phyloP scores from a whole-genome alignment of 2,888 invertebrate species.

The Microctonus hyperodae region DNA sequence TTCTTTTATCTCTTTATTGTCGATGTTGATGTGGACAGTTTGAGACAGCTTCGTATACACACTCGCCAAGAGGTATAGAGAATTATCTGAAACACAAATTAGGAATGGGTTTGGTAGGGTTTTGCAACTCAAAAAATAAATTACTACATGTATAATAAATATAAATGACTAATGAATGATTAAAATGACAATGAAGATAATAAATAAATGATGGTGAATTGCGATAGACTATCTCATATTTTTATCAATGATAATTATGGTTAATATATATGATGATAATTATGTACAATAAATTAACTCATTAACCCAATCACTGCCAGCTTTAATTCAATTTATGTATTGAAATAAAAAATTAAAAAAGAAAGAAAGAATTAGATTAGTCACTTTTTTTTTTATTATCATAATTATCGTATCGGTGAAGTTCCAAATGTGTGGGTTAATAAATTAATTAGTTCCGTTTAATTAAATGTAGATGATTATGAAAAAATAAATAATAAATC shows the following conservation, averaged over 20 bases:
- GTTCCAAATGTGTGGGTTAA: not conserved
- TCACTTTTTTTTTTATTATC: not conserved
- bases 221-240: constrained; percentile 9
- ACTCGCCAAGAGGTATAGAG: constrained; percentile 13
- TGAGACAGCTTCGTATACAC: constrained; percentile 14
- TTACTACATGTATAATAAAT: constrained; percentile 28
- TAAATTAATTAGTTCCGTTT: not conserved
- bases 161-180: constrained; percentile 11
- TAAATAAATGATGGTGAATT: constrained; percentile 1
- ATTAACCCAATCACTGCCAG: constrained; percentile 5
- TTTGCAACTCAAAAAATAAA: constrained; percentile 57
- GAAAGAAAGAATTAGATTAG: not conserved
- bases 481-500: not conserved
- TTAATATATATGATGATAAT: not conserved
- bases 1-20: constrained; percentile 25
- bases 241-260: not conserved
- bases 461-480: not conserved
- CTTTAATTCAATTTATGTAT: not conserved
- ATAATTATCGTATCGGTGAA: not conserved
- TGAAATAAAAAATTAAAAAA: not conserved
- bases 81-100: constrained; percentile 60
- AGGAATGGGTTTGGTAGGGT: constrained; percentile 54
- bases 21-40: constrained; percentile 23
- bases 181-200: constrained; percentile 1
- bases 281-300: constrained; percentile 4